Conservation (phyloP, 1,140 invertebrate species). For the Cylas formicarius region DNA sequence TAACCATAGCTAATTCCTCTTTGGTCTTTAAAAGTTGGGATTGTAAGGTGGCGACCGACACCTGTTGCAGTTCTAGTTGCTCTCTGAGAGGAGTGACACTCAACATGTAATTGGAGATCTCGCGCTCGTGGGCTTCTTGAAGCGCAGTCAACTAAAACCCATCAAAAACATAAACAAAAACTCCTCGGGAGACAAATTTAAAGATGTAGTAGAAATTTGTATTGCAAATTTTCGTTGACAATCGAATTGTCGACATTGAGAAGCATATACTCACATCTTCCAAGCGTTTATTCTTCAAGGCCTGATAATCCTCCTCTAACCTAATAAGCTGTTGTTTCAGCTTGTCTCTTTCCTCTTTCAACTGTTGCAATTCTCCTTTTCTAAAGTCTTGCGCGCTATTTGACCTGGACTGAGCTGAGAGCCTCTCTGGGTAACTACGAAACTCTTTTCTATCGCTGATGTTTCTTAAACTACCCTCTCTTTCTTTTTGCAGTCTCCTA, state of each 20-base stretch:
- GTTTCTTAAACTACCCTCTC: constrained; percentile 50
- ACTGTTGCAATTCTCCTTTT: constrained; percentile 46
- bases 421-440: constrained; percentile 38
- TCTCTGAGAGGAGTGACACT: constrained; percentile 49
- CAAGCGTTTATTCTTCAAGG: constrained; percentile 64
- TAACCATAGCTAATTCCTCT: constrained; percentile 49
- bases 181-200: background rate
- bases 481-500: constrained; percentile 63
- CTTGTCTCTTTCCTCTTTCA: constrained; percentile 55
- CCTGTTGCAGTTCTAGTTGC: constrained; percentile 48
- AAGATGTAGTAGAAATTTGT: background rate
- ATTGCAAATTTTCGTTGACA: background rate
- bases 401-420: constrained; percentile 41
- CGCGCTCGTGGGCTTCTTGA: constrained; percentile 69
- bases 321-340: constrained; percentile 44
- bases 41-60: constrained; percentile 49
- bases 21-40: constrained; percentile 48
- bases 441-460: constrained; percentile 35
- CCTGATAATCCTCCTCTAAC: constrained; percentile 56
- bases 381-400: constrained; percentile 40
- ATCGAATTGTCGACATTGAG: background rate
- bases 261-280: constrained; percentile 56
- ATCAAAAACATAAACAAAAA: background rate
- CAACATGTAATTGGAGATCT: constrained; percentile 55
- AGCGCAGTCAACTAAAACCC: constrained; percentile 57